Evolutionary conservation across 2,888 invertebrate genomes (phyloP).

Genomic region (Scaptomyza polygonia): DNA sequence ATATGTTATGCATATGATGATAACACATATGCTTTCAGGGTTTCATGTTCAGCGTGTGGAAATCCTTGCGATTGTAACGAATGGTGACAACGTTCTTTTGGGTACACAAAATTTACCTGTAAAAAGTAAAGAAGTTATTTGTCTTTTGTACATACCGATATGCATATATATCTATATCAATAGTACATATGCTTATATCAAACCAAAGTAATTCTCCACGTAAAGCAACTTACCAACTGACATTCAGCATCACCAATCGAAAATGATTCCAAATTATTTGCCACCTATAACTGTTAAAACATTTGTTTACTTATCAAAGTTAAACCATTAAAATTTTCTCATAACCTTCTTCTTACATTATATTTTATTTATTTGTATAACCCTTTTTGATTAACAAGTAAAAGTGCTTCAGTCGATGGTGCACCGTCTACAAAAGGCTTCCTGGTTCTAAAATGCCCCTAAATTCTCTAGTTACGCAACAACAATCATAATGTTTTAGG

Average conservation of each 20-base stretch:
- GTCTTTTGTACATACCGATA: neutral
- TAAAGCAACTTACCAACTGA: conserved; percentile 12
- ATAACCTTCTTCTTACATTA: neutral
- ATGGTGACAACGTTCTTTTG: conserved; percentile 2
- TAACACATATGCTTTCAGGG: conserved; percentile 13
- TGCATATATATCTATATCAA: neutral
- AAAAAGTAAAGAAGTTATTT: conserved; percentile 1
- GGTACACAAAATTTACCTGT: conserved; percentile 11
- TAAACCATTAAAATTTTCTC: neutral
- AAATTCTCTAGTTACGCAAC: no score
- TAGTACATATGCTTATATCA: neutral
- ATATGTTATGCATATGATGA: conserved; percentile 13
- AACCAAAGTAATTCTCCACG: neutral
- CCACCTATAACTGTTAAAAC: conserved; percentile 75
- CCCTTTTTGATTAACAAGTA: neutral
- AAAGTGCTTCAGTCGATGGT: neutral
- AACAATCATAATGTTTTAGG: no score
- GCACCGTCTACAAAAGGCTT: neutral
- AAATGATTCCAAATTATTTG: conserved; percentile 53
- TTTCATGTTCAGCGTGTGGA: neutral
- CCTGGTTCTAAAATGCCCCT: neutral
- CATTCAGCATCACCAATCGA: neutral
- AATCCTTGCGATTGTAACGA: conserved; percentile 4
- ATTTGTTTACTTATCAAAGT: conserved; percentile 27
- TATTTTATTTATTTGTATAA: neutral